Evolutionary conservation across 1,140 invertebrate species (phyloP).

Genomic region (Drosophila oshimai): DNA sequence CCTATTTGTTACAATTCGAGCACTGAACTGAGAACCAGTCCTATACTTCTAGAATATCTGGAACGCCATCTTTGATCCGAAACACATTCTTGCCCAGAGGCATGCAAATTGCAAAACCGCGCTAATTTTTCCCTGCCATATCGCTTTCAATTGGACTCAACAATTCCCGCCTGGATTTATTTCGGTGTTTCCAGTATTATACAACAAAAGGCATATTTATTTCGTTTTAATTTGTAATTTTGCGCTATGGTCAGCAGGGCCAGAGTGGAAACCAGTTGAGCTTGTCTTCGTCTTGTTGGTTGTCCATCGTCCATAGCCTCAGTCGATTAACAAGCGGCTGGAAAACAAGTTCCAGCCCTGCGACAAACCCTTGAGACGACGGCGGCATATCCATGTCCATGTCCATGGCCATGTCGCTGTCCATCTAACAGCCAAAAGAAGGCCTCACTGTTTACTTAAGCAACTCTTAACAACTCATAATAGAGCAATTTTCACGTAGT

Average conservation of each 20-base stretch:
- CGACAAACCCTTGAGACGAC: constrained; percentile 54
- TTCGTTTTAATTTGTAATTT: constrained; percentile 81
- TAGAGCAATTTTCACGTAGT: constrained; percentile 82
- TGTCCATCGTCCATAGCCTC: constrained; percentile 12
- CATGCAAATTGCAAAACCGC: constrained; percentile 80
- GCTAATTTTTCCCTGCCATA: constrained; percentile 69
- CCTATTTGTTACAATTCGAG: constrained; percentile 45
- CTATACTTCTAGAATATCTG: background rate
- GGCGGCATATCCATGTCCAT: constrained; percentile 34
- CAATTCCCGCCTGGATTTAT: constrained; percentile 30
- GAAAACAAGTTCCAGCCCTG: constrained; percentile 57
- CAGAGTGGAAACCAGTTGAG: constrained; percentile 67
- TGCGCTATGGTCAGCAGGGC: constrained; percentile 69
- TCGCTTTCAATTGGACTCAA: constrained; percentile 58
- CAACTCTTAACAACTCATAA: constrained; percentile 82
- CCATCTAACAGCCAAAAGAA: background rate
- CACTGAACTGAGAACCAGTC: constrained; percentile 9
- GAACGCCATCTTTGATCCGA: constrained; percentile 62
- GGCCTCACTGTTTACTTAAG: constrained; percentile 69
- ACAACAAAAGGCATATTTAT: constrained; percentile 80
- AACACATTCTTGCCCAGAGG: constrained; percentile 27
- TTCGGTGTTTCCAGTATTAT: constrained; percentile 52
- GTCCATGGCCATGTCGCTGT: constrained; percentile 28
- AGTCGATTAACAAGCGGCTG: constrained; percentile 59
- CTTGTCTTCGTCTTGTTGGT: constrained; percentile 57